Base-by-base conservation (phyloP, 2,888 invertebrate species). In the Anthophora plumipes region DNA sequence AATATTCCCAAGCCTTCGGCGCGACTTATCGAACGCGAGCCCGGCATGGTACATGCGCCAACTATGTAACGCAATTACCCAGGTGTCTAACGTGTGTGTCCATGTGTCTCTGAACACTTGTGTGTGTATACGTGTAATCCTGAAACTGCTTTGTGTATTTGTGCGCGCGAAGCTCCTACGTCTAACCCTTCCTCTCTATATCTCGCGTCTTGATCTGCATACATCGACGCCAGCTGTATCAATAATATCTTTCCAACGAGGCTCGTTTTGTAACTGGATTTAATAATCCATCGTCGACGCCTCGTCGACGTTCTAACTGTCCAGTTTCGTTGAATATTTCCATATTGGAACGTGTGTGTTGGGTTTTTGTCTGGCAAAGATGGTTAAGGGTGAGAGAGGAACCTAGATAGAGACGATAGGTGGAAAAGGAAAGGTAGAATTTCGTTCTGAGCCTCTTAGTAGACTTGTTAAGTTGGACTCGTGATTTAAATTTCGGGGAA, bases 1-100 rank as follows among this genome's bases (percentile, higher is more conserved):
- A 80, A 80, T 79, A 81, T 82, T 71, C 79, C 41, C 74, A 52
- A 37, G 52, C 68, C 54, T 63, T 39, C 66, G 66, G 50, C 60
- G 61, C 57, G 63, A 80, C 63, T 73, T 75, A 72, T 82, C 80
- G 79, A 80, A 68, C 80, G 31, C 31, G 59, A 12, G 25, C 12
- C 59, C 14, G 46, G 57, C 25, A 22, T 22, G 20, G 50, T 71
- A 66, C 63, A 77, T 46, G 79, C 60, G 12, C 60, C 66, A 37
- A 37, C 57, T 66, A 60, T 66, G 70, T 76, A 80, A 76, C 79
- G 66, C 66, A 61, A 80, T 80, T 80, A 76, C 66, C 60, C 54
- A 52, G 64, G 50, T 77, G 63, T 64, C 41, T 71, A 37, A 64
- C 52, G 41, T 22, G 55, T 37, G 37, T 11, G 57, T 50, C n/a